Evolutionary conservation across 2,888 invertebrate species (phyloP).

Genomic region (Phortica magna): DNA sequence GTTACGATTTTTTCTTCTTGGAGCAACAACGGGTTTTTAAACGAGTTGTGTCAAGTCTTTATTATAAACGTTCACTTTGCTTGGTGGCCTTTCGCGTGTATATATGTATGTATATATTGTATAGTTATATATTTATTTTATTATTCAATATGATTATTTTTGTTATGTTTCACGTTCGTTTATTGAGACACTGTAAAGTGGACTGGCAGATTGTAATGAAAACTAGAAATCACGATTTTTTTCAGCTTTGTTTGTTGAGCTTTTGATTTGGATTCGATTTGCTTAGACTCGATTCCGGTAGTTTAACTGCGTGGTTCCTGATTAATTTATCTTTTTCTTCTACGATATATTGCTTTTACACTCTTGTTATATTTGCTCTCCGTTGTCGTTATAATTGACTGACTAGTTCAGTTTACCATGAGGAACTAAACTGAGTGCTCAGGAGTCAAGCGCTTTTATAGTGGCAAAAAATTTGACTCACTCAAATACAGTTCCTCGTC

Average conservation of each 20-base stretch:
- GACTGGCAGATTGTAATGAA: slow-evolving; percentile 29
- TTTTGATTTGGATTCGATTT: neutral
- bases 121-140: slow-evolving; percentile 1
- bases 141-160: neutral
- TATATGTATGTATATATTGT: neutral
- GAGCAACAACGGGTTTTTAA: slow-evolving; percentile 33
- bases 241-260: too few species aligned
- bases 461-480: slow-evolving; percentile 23
- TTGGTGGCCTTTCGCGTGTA: slow-evolving; percentile 49
- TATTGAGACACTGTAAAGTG: slow-evolving; percentile 27
- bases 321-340: neutral
- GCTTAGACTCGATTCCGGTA: neutral
- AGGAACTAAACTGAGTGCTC: slow-evolving; percentile 75
- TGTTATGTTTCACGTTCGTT: slow-evolving; percentile 34
- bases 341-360: neutral
- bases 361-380: neutral
- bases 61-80: slow-evolving; percentile 61
- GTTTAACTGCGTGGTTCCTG: neutral
- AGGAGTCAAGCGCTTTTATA: slow-evolving; percentile 67
- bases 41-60: slow-evolving; percentile 45
- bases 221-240: slow-evolving; percentile 14
- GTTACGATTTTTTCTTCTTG: neutral
- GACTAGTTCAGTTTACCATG: slow-evolving; percentile 75
- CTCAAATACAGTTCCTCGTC: neutral
- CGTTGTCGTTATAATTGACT: slow-evolving; percentile 53